Evolutionary conservation across 2,113 vertebrate genomes (phyloP), one percentile per base, ranked within the genome.

Genomic region (Chaenogobius annularis): DNA sequence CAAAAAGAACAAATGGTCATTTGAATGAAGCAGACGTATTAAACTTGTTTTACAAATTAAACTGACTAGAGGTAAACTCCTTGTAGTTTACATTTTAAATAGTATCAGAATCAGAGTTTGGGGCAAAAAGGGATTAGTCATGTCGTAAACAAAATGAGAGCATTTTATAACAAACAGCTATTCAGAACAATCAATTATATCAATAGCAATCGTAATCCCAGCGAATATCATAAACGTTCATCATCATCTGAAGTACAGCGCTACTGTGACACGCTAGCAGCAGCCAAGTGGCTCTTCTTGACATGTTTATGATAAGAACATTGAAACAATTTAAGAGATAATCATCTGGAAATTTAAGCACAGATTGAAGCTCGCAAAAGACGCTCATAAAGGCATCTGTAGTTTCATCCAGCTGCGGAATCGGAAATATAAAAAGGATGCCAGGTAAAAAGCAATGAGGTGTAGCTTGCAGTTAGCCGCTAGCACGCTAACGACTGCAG

Each of bases 401-500:
- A 0, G 1, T 40, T 63, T n/a, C 23, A 46, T 8, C 11, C 9
- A 47, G 5, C 20, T 3, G 43, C n/a, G 13, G 58, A 63, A 14
- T 66, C 6, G 14, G 46, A 50, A 15, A 13, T 52, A 50, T 65
- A 66, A 47, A 19, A 64, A 13, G 52, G 73, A 67, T 31, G 62
- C 55, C 46, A 40, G 19, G 56, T 0, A 56, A 78, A 69, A 59
- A 71, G 22, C 72, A 58, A 61, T 61, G 75, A 64, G 61, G 55
- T 68, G 69, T 65, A 62, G 83, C 40, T 66, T 46, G 84, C 5
- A 35, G 31, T 63, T 63, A 63, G 61, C 61, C 61, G 15, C 80
- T 85, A 90, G 71, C 83, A 56, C 5, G 83, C 83, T 89, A 89
- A 73, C 79, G 46, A 56, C 55, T 67, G 64, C 77, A 72, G 69